Evolutionary conservation across 2,113 vertebrate genomes (phyloP).

Genomic region (Hoplias malabaricus): DNA sequence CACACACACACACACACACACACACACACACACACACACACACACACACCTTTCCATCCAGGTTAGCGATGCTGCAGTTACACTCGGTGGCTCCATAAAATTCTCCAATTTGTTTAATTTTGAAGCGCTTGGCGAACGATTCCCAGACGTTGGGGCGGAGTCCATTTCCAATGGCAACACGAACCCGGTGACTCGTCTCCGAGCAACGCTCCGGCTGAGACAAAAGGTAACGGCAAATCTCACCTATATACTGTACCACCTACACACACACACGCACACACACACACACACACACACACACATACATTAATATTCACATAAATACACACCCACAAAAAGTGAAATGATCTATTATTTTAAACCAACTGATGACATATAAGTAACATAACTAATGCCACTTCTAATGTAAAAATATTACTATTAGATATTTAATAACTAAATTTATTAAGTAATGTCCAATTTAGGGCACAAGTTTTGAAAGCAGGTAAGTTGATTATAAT

Average conservation of each 20-base stretch:
- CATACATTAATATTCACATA: too few relatives aligned
- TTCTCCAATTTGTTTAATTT: conserved; percentile 78
- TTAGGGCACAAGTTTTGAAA: too few relatives aligned
- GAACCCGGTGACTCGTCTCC: conserved; percentile 74
- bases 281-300: not conserved
- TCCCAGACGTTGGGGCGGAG: conserved; percentile 82
- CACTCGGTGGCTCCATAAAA: conserved; percentile 91
- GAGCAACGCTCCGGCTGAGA: conserved; percentile 71
- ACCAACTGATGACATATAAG: too few relatives aligned
- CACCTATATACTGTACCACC: conserved; percentile 89
- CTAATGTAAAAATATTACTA: too few relatives aligned
- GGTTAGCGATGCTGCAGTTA: conserved; percentile 89
- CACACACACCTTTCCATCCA: conserved; percentile 80
- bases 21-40: conserved; percentile 2
- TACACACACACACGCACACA: conserved; percentile 47
- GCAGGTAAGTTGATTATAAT: too few relatives aligned
- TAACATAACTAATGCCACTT: too few relatives aligned
- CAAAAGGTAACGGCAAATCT: conserved; percentile 87
- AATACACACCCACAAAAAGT: too few relatives aligned
- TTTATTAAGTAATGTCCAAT: too few relatives aligned
- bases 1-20: not conserved
- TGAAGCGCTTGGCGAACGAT: conserved; percentile 80
- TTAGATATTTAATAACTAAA: too few relatives aligned
- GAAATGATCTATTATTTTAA: too few relatives aligned
- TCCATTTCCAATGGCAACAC: conserved; percentile 84